Evolutionary conservation across 2,888 invertebrate genomes (phyloP).

Genomic region (Luperina testacea): DNA sequence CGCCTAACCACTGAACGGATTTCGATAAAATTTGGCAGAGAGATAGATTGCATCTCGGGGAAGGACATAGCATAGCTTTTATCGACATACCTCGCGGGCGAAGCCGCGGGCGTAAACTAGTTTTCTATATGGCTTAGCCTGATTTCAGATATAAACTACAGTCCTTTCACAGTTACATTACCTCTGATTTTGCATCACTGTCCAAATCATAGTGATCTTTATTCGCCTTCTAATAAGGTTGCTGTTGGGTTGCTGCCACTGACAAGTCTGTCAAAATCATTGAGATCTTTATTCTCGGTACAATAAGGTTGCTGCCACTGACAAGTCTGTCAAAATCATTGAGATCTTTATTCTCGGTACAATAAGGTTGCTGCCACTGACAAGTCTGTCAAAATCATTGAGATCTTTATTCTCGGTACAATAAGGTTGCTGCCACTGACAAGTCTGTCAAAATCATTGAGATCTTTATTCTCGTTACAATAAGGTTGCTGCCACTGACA

Average conservation of each 20-base stretch:
- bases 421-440: neutral
- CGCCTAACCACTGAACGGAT: too few species aligned
- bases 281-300: neutral
- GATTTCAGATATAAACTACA: constrained; percentile 2
- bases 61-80: too few species aligned
- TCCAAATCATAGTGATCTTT: neutral
- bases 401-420: neutral
- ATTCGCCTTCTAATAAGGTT: neutral
- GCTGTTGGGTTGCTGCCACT: neutral
- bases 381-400: neutral
- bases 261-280: neutral
- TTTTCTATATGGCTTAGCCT: neutral
- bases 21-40: too few species aligned
- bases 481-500: neutral
- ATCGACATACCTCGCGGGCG: too few species aligned
- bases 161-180: neutral
- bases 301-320: neutral
- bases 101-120: too few species aligned
- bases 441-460: neutral
- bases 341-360: neutral
- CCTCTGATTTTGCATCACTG: neutral
- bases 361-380: neutral
- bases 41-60: too few species aligned
- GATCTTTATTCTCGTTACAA: neutral
- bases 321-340: neutral